A percentile compares a stretch with the other conserved stretches of the same genome.
phyloP scores from a whole-genome alignment of 1,140 invertebrate genomes.

The Fragariocoptes setiger region DNA sequence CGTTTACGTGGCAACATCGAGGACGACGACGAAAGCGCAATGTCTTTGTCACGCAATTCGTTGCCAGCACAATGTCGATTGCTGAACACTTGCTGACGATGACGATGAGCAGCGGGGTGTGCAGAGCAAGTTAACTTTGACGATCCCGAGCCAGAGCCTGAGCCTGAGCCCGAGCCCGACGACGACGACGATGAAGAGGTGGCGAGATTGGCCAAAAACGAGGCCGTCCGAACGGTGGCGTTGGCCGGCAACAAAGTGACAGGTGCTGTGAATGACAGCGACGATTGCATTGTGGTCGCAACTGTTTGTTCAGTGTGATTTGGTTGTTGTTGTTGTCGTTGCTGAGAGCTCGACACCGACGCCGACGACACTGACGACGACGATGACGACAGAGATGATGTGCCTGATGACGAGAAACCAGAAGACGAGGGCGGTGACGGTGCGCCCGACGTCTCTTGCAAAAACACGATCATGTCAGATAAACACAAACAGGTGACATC shows the following conservation, averaged over 20 bases:
- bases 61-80: not conserved
- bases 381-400: not conserved
- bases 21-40: not conserved
- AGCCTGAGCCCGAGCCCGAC: not conserved
- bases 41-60: not conserved
- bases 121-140: not conserved
- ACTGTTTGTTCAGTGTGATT: not conserved
- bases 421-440: no score
- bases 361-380: not conserved
- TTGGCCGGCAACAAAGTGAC: slow-evolving; percentile 7
- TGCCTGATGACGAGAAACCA: no score
- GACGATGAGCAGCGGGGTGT: not conserved
- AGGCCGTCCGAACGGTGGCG: slow-evolving; percentile 4
- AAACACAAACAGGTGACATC: no score
- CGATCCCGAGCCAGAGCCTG: not conserved
- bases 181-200: not conserved
- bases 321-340: not conserved
- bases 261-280: not conserved
- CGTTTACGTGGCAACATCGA: not conserved
- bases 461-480: no score
- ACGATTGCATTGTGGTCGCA: not conserved
- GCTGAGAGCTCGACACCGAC: not conserved
- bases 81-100: not conserved
- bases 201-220: not conserved
- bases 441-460: no score